Base-by-base conservation (phyloP, 2,888 invertebrate genomes). In the Anoplius nigerrimus region DNA sequence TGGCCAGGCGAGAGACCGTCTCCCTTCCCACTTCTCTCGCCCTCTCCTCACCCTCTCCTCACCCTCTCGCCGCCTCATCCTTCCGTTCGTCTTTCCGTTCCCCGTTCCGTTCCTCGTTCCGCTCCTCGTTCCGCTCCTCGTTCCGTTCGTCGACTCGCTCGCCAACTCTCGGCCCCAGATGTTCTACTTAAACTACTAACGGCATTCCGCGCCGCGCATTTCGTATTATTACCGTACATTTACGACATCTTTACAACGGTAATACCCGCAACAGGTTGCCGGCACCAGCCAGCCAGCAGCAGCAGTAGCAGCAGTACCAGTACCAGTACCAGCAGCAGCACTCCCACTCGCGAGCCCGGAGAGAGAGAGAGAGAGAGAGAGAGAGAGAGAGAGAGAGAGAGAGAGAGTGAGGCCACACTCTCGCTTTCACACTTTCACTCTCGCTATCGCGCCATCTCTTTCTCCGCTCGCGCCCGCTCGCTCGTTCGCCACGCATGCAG, bases 211-310 rank as follows among this genome's bases (percentile, higher is more conserved):
- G 69, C 61, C 54, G 69, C 72, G 71, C 69, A 62, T 71, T 74
- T 74, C 71, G 72, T 77, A 78, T 78, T 78, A 79, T 79, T 79
- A 79, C 77, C 71, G 79, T 70, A 66, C 79, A 69, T 79, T 79
- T 79, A 78, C 79, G 80, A 77, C 78, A 75, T 80, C 79, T 78
- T 79, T 78, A 79, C 74, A 72, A 70, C 71, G 69, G 63, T 66
- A 64, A 59, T 46, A 46, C 62, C 76, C 59, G 80, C 80, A 79
- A 79, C 79, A 79, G 80, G 79, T 79, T 79, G 80, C 76, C 68
- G 64, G n/a, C n/a, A n/a, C n/a, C n/a, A n/a, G n/a, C n/a, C n/a
- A n/a, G n/a, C n/a, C n/a, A n/a, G n/a, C n/a, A n/a, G n/a, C 74
- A 55, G 62, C 68, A 68, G 16, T n/a, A n/a, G n/a, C n/a, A n/a